phyloP scores from a whole-genome alignment of 2,113 vertebrate genomes.

The Entosphenus tridentatus region DNA sequence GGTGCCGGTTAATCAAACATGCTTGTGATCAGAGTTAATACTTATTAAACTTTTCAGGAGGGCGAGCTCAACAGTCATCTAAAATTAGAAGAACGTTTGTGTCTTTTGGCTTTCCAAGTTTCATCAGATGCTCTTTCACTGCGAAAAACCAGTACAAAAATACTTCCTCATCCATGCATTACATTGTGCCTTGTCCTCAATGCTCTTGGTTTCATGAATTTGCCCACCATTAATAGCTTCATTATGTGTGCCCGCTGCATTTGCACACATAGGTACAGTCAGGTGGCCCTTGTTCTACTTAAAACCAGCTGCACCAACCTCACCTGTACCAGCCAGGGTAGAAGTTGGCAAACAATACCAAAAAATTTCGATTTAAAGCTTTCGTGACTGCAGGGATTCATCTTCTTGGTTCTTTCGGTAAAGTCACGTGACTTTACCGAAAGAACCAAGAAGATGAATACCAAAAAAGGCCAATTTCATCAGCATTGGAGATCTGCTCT shows the following conservation, averaged over 20 bases:
- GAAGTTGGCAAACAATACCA: background rate
- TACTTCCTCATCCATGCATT: background rate
- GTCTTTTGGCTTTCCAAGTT: background rate
- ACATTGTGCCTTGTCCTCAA: background rate
- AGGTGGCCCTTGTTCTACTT: background rate
- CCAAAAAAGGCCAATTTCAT: constrained; percentile 1
- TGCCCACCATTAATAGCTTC: background rate
- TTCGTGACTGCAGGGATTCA: too few relatives aligned
- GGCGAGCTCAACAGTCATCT: background rate
- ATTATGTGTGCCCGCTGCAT: background rate
- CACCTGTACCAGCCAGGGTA: background rate
- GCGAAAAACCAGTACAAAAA: background rate
- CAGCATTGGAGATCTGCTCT: background rate
- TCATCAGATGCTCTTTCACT: background rate
- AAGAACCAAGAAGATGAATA: background rate
- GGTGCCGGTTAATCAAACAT: too few relatives aligned
- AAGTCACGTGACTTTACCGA: too few relatives aligned
- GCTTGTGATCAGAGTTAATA: too few relatives aligned
- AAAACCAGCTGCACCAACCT: background rate
- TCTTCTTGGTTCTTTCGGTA: too few relatives aligned
- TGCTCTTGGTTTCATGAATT: background rate
- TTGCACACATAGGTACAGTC: background rate
- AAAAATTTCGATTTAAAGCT: too few relatives aligned
- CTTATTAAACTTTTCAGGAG: background rate
- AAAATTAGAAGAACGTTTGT: background rate